These are phyloP conservation scores for Anser brachyrhynchus DNA, from an alignment of 2,113 vertebrate genomes.

Conservation along the genomic window DNA sequence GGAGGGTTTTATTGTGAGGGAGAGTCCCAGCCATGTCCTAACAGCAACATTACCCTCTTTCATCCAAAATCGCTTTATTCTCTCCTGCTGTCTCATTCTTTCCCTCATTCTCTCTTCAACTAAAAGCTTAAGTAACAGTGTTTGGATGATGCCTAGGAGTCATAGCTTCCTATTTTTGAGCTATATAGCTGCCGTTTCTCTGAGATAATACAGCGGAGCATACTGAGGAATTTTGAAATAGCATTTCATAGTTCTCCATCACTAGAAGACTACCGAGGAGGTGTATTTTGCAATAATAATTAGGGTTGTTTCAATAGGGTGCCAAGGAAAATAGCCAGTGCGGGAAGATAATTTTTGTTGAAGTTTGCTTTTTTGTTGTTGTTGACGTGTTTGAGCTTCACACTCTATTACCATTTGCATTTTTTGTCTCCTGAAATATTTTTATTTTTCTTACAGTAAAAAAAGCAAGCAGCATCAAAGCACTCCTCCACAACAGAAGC, in stretches of 20 bases:
- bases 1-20: background rate
- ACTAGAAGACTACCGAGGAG: background rate
- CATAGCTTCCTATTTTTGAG: background rate
- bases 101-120: background rate
- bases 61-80: background rate
- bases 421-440: conserved; percentile 17
- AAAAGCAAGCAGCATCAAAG: conserved; percentile 85
- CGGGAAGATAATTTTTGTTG: background rate
- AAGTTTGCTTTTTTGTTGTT: background rate
- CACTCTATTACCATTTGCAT: background rate
- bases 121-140: background rate
- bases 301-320: background rate
- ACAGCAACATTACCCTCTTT: background rate
- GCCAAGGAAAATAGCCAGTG: background rate
- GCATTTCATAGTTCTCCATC: background rate
- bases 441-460: conserved; percentile 81
- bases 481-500: conserved; percentile 90
- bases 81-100: background rate
- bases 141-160: background rate
- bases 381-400: background rate
- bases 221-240: conserved; percentile 17
- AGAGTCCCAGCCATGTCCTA: background rate
- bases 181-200: background rate
- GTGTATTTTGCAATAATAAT: conserved; percentile 5
- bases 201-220: background rate